Evolutionary conservation across 2,888 invertebrate genomes (phyloP), one percentile per base, ranked within the genome.

Genomic region (Epistrophe eligans): DNA sequence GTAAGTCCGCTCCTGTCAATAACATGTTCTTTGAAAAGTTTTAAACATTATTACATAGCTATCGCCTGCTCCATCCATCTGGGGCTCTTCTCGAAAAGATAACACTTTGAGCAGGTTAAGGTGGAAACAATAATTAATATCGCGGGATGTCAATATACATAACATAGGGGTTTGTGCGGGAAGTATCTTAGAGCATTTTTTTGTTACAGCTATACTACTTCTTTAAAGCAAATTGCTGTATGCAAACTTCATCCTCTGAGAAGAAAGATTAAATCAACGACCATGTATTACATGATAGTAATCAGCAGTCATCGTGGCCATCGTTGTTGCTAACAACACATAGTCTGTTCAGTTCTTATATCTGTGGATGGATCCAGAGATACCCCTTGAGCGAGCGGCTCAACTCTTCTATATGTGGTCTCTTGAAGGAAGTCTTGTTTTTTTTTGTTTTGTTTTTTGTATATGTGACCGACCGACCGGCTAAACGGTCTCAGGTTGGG

Each of bases 261-360:
- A 35, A 55, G 17, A 50, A 50, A 74, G 88, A 88, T 88, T 73
- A 72, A 57, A 88, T 88, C 88, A 73, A 58, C 79, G 77, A 73
- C 88, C 77, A 88, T 88, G 87, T 83, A 83, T 88, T 83, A 88
- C 87, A 83, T 48, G 88, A 88, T 88, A 88, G 76, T 43, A 84
- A 88, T 88, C 88, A 79, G 79, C 88, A 83, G 84, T 79, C 84
- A 83, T 80, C 83, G 73, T 79, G 52, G 71, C 79, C 77, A 87
- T 83, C 79, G 81, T 62, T 64, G 67, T 40, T 28, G 38, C 45
- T 50, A 62, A 73, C 66, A 76, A 40, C 60, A 70, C 32, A 45
- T 55, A 55, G 38, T 28, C 55, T 1, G 24, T 55, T 70, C 55
- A 4, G 24, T 55, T 70, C 10, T n/a, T 52, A 38, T 55, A 24